Conservation (phyloP, 2,113 vertebrate genomes). For the Potamarius usumacintae region DNA sequence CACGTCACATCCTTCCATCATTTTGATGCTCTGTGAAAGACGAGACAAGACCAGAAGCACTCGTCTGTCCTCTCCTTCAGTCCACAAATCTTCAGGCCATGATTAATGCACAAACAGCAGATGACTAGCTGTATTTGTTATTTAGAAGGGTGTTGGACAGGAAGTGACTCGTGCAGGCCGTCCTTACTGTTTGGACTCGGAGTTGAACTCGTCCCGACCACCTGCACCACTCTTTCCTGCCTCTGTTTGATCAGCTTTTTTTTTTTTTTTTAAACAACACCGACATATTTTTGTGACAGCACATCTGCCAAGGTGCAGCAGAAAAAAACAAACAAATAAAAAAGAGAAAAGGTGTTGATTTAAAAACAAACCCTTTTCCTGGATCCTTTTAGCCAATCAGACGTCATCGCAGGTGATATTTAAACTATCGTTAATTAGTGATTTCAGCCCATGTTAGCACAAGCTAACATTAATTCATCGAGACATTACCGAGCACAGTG, state of each 20-base stretch:
- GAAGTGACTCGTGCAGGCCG: slow-evolving; percentile 51
- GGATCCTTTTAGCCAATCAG: background rate
- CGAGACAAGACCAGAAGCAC: slow-evolving; percentile 7
- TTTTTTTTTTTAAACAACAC: slow-evolving; percentile 41
- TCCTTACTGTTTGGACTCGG: slow-evolving; percentile 68
- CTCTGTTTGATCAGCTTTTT: slow-evolving; percentile 73
- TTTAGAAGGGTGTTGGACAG: slow-evolving; percentile 33
- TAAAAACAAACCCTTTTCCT: background rate
- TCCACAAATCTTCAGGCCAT: background rate
- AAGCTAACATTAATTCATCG: background rate
- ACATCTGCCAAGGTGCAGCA: background rate
- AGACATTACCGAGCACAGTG: background rate
- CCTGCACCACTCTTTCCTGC: slow-evolving; percentile 67
- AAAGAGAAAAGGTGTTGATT: background rate
- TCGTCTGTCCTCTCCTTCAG: background rate
- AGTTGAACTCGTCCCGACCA: slow-evolving; percentile 61
- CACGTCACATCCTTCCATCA: background rate
- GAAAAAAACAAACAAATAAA: background rate
- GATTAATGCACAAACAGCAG: background rate
- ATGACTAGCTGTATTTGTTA: slow-evolving; percentile 36
- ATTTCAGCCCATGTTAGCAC: background rate
- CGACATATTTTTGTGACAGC: slow-evolving; percentile 4
- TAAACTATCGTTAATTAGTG: background rate
- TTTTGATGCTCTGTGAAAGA: too few relatives aligned
- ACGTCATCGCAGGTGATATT: background rate